Percentiles rank a stretch among this genome's conserved stretches.
Conservation (phyloP, 2,888 invertebrate genomes). For the Pammene aurita region DNA sequence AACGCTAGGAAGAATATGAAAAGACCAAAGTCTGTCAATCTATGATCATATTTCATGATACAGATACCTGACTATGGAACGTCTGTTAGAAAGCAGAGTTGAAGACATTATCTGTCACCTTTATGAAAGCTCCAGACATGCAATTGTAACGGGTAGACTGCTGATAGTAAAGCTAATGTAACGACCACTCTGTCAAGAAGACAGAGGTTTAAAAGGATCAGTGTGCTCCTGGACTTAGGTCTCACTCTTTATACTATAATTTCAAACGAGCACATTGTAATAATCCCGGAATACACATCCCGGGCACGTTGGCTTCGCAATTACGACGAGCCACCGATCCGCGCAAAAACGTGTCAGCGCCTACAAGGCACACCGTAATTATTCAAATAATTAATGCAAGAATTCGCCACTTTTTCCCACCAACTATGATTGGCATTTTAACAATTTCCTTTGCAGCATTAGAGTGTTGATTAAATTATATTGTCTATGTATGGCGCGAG, state of each 20-base stretch:
- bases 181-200: background rate
- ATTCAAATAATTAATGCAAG: constrained; percentile 63
- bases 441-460: constrained; percentile 63
- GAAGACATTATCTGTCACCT: no score
- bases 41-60: no score
- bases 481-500: constrained; percentile 48
- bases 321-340: constrained; percentile 47
- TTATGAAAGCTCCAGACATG: no score
- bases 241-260: constrained; percentile 17
- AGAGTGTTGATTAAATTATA: constrained; percentile 58
- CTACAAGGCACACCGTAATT: constrained; percentile 58
- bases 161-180: no score
- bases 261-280: constrained; percentile 41
- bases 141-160: no score
- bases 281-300: constrained; percentile 44
- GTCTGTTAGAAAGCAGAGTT: no score
- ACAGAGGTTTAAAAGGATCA: background rate
- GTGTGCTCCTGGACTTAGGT: constrained; percentile 17
- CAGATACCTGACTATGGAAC: no score
- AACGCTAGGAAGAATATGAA: no score
- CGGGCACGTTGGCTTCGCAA: constrained; percentile 46
- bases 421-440: constrained; percentile 57
- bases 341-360: constrained; percentile 59
- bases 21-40: no score
- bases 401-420: constrained; percentile 53